Percentiles rank a stretch among this genome's conserved stretches.
Evolutionary conservation across 2,797 vertebrate species (phyloP).

Genomic region (Falco cherrug): DNA sequence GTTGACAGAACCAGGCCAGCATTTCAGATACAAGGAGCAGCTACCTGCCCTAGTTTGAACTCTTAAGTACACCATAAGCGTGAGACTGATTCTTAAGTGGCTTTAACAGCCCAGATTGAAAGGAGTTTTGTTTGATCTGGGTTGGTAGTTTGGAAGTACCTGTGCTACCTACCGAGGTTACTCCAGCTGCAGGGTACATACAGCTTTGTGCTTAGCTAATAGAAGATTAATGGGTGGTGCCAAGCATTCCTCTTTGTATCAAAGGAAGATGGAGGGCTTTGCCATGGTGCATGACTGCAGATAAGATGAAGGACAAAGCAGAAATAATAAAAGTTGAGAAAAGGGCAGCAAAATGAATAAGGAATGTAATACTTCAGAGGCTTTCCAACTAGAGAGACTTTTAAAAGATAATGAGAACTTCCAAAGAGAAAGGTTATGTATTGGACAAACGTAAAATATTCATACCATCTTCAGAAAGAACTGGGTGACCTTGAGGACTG

Average conservation of each 20-base stretch:
- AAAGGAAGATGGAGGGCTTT: background rate
- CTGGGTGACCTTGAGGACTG: conserved; percentile 31
- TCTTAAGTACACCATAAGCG: background rate
- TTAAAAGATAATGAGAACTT: conserved; percentile 35
- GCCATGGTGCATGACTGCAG: background rate
- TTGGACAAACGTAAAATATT: conserved; percentile 48
- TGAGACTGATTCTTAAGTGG: background rate
- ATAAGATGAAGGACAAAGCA: background rate
- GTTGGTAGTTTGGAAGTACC: background rate
- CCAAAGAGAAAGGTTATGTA: conserved; percentile 26
- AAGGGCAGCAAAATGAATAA: conserved; percentile 32
- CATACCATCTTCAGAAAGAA: conserved; percentile 31
- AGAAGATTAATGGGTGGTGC: background rate
- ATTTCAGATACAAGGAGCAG: background rate
- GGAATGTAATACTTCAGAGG: background rate
- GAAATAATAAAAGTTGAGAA: conserved; percentile 25
- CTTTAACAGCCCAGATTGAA: background rate
- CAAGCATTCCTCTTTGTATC: background rate
- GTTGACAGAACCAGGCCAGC: background rate
- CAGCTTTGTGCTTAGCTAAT: background rate
- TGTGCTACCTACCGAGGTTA: background rate
- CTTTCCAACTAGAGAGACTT: background rate
- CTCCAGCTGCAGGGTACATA: background rate
- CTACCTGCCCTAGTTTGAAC: background rate
- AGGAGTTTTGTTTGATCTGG: background rate